Base-by-base conservation (phyloP, 2,888 invertebrate genomes). In the Platycheirus rosarum region DNA sequence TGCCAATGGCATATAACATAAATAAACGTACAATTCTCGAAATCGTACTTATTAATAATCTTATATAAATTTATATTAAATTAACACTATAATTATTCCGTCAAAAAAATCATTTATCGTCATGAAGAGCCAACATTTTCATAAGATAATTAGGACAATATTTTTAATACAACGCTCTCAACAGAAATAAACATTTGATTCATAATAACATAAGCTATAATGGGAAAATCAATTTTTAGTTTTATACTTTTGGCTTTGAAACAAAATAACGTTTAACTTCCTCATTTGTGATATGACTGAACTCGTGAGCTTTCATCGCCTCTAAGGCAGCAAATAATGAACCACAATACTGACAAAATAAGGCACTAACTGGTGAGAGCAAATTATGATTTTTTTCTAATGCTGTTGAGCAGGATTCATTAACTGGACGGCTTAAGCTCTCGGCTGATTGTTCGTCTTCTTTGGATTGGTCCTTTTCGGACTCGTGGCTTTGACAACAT, bases 331-430 rank as follows among this genome's bases (percentile, higher is more conserved):
- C 32, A 69, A 77, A 69, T 42, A 82, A 57, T 16, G 14, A 16
- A 16, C 82, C 82, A 42, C 82, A 82, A 29, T 77, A 77, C 29
- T 68, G 49, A 57, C 82, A 82, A 44, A 82, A 68, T 57, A 68
- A 77, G 66, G 82, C 71, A 73, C 63, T 73, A n/a, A 29, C 13
- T 23, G 42, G 20, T 29, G 18, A 16, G 18, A 44, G 29, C 23
- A 40, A n/a, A 6, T 9, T 11, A 8, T 42, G n/a, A 16, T 32
- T 2, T 7, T 57, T 26, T 8, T 11, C 20, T 53, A 42, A 49
- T 62, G 16, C 6, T n/a, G n/a, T 51, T 14, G 11, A 29, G 7
- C n/a, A 6, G 11, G 18, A 18, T 35, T n/a, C 20, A 18, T 13
- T 53, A 8, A 18, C n/a, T n/a, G 42, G 9, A 23, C 48, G 16